Evolutionary conservation across 2,797 vertebrate species (phyloP), one percentile per base, ranked within the genome.

Genomic region (Streptopelia turtur): DNA sequence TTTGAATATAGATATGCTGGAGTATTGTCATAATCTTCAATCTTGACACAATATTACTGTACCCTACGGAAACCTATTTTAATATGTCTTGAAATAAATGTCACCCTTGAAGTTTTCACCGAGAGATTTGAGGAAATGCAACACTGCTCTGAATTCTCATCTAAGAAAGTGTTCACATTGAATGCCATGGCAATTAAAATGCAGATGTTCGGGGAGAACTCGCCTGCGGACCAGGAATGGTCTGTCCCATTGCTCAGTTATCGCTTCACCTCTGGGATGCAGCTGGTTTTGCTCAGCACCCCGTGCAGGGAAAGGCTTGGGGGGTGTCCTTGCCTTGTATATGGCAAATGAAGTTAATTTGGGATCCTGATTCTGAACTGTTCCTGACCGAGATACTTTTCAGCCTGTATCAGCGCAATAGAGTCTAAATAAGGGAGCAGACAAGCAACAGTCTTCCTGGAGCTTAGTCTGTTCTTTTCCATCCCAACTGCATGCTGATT

Each of bases 31-130:
- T 90, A 71, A 94, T 94, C 91, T 92, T 91, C 92, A 86, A 41
- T 94, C 94, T 91, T 95, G 93, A 88, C 91, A 96, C 91, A 96
- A 91, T 91, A 93, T 94, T 87, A 61, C 93, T 86, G 72, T 96
- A 9, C 70, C 63, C 60, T 68, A 17, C 69, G 3, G 8, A 88
- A 94, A 70, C 52, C 55, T 59, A 68, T 93, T 94, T 94, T 56
- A 92, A 81, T 90, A 18, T 66, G 83, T 83, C 89, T 90, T 69
- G 76, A 81, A 91, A 72, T 72, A 91, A 95, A 86, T 96, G 94
- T 81, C 82, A 88, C 52, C 69, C 84, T 69, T 76, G 50, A 91
- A 87, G 47, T 79, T 88, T 79, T 60, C 66, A 78, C 22, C 70
- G 49, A 50, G 66, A 76, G 63, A 76, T 55, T 24, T 37, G 64